Percentiles rank a stretch among this genome's conserved stretches.
These are phyloP conservation scores for Halcyon smyrnensis DNA, from an alignment of 2,797 vertebrate genomes.

Conservation along the genomic window DNA sequence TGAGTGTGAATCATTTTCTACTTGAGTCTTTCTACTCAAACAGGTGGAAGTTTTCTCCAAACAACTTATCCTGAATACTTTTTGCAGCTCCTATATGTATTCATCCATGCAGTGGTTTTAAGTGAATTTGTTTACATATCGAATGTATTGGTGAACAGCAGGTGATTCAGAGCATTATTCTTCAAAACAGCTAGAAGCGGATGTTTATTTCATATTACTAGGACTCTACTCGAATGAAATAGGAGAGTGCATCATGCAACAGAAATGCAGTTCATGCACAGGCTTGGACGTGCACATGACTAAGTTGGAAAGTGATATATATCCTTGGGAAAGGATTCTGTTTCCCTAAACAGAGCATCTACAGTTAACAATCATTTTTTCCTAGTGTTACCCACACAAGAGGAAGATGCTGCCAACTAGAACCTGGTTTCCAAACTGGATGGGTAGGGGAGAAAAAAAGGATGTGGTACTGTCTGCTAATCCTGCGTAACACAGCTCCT, in stretches of 20 bases:
- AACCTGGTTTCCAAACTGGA: slow-evolving; percentile 27
- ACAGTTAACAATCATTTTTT: slow-evolving; percentile 44
- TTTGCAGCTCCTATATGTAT: background rate
- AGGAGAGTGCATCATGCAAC: slow-evolving; percentile 57
- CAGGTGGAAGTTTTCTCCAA: background rate
- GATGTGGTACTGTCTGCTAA: background rate
- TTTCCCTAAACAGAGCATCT: slow-evolving; percentile 56
- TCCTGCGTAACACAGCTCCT: background rate
- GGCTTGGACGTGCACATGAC: slow-evolving; percentile 57
- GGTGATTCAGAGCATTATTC: background rate
- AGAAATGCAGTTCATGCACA: slow-evolving; percentile 69
- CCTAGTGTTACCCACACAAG: slow-evolving; percentile 29
- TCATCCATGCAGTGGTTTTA: background rate
- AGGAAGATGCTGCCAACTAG: slow-evolving; percentile 6
- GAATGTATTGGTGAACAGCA: background rate
- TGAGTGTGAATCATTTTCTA: background rate
- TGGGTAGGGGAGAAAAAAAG: background rate
- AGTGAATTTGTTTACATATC: background rate
- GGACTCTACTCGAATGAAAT: slow-evolving; percentile 41
- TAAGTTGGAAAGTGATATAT: slow-evolving; percentile 53
- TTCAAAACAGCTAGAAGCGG: slow-evolving; percentile 19
- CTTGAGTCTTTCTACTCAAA: background rate
- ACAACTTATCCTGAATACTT: background rate
- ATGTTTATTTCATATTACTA: slow-evolving; percentile 46
- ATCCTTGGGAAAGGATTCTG: slow-evolving; percentile 48